phyloP scores from a whole-genome alignment of 2,888 invertebrate species.

The Napeogenes inachia region DNA sequence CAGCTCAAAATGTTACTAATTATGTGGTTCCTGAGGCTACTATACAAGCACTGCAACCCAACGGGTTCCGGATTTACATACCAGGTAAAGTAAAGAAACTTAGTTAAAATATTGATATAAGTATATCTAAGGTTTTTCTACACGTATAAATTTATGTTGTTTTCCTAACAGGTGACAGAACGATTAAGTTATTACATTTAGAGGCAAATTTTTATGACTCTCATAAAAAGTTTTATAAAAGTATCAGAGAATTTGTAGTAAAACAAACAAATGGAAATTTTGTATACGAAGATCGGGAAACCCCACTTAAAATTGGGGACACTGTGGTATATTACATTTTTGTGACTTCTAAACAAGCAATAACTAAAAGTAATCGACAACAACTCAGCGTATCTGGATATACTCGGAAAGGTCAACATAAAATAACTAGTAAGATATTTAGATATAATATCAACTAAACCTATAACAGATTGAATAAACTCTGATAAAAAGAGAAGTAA shows the following conservation, averaged over 20 bases:
- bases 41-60: slow-evolving; percentile 66
- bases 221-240: background rate
- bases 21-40: slow-evolving; percentile 52
- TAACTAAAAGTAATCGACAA: too few species aligned
- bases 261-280: slow-evolving; percentile 60
- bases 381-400: too few species aligned
- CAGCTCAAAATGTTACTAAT: slow-evolving; percentile 41
- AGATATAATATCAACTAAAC: too few species aligned
- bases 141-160: too few species aligned
- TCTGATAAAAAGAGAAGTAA: too few species aligned
- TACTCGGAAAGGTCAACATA: too few species aligned
- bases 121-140: too few species aligned
- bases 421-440: too few species aligned
- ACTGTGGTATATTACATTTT: slow-evolving; percentile 79
- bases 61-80: slow-evolving; percentile 73
- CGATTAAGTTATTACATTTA: slow-evolving; percentile 18
- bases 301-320: slow-evolving; percentile 70
- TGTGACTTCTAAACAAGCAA: too few species aligned
- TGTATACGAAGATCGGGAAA: slow-evolving; percentile 65
- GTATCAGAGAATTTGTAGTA: slow-evolving; percentile 11
- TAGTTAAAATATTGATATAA: too few species aligned
- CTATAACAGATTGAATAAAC: too few species aligned
- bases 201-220: slow-evolving; percentile 11
- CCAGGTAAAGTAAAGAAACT: slow-evolving; percentile 47
- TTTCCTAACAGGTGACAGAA: slow-evolving; percentile 20